These are phyloP conservation scores for Drosophila sechellia DNA, from an alignment of 1,140 invertebrate species.

Conservation along the genomic window DNA sequence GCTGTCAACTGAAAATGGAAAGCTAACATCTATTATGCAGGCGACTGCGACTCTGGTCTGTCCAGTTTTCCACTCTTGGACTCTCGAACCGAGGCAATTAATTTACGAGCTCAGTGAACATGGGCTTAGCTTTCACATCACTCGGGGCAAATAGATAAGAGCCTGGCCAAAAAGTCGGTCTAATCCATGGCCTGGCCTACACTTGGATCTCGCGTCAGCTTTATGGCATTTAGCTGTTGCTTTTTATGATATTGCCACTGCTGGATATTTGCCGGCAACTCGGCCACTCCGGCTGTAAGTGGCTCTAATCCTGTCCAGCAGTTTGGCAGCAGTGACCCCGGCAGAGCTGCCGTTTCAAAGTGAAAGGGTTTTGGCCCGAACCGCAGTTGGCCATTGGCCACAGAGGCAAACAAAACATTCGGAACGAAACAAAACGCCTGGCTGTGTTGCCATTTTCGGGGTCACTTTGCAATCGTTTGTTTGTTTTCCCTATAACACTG, in stretches of 20 bases:
- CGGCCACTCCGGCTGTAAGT: slow-evolving; percentile 49
- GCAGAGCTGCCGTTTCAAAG: slow-evolving; percentile 64
- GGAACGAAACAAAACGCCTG: slow-evolving; percentile 9
- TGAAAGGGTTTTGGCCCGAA: slow-evolving; percentile 68
- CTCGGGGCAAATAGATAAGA: slow-evolving; percentile 57
- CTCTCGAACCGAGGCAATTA: slow-evolving; percentile 57
- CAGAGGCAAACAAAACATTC: slow-evolving; percentile 24
- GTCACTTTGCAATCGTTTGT: slow-evolving; percentile 70
- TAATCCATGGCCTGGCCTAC: slow-evolving; percentile 39
- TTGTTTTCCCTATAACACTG: slow-evolving; percentile 59
- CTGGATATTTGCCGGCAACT: slow-evolving; percentile 13
- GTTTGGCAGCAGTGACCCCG: slow-evolving; percentile 73
- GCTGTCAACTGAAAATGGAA: slow-evolving; percentile 79
- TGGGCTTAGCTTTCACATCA: slow-evolving; percentile 70
- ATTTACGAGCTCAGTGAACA: slow-evolving; percentile 71
- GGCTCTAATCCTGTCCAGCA: slow-evolving; percentile 69
- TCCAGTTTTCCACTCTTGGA: slow-evolving; percentile 39
- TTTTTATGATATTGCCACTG: slow-evolving; percentile 64
- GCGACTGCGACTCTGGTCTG: slow-evolving; percentile 8
- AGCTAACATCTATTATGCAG: slow-evolving; percentile 79
- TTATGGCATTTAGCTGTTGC: slow-evolving; percentile 69
- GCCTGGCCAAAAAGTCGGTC: slow-evolving; percentile 39
- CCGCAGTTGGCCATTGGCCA: slow-evolving; percentile 59
- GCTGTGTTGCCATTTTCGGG: slow-evolving; percentile 34
- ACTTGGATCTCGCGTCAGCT: slow-evolving; percentile 55